Percentiles rank a stretch among this genome's conserved stretches.
Evolutionary conservation across 2,797 vertebrate genomes (phyloP).

Genomic region (Mus spretus): DNA sequence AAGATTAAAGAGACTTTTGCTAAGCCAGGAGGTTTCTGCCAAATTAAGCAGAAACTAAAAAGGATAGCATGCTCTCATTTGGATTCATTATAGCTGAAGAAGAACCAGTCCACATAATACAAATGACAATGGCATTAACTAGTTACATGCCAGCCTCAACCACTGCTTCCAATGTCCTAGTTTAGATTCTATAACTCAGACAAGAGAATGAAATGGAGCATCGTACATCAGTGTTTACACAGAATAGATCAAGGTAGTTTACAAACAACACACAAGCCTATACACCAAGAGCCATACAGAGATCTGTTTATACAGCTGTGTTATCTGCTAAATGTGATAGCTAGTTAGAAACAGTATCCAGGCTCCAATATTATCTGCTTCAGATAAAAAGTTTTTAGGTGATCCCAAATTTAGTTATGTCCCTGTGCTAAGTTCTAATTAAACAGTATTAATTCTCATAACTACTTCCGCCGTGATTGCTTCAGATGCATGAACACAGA

Average conservation of each 20-base stretch:
- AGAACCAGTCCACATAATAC: neutral
- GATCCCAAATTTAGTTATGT: neutral
- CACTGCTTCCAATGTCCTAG: neutral
- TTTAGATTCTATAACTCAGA: slow-evolving; percentile 31
- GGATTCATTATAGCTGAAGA: slow-evolving; percentile 10
- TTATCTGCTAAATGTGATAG: neutral
- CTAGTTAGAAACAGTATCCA: neutral
- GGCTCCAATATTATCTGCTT: neutral
- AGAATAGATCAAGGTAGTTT: neutral
- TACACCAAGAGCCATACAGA: neutral
- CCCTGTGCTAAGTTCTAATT: neutral
- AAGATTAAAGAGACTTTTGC: neutral
- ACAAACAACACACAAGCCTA: neutral
- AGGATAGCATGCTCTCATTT: neutral
- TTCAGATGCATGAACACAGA: neutral
- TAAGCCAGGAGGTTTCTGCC: neutral
- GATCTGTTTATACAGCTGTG: neutral
- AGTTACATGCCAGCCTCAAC: neutral
- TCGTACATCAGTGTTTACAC: neutral
- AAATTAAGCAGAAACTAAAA: neutral
- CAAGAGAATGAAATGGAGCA: neutral
- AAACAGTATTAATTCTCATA: slow-evolving; percentile 20
- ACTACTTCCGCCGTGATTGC: neutral
- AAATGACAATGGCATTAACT: slow-evolving; percentile 10
- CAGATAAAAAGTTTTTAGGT: neutral